Evolutionary conservation across 2,113 vertebrate species (phyloP).

Genomic region (Heterotilapia buettikoferi): DNA sequence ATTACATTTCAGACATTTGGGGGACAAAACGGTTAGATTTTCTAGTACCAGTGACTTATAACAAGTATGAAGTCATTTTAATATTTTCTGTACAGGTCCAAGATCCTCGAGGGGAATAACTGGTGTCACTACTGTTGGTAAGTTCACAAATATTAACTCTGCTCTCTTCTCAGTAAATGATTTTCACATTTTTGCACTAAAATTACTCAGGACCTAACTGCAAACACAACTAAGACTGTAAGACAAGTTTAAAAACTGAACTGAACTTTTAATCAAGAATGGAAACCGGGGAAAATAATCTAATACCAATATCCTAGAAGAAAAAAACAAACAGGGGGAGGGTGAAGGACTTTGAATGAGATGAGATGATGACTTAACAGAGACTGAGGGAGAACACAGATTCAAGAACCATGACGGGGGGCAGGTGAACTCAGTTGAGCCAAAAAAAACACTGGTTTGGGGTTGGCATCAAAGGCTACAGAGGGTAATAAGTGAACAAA

Average conservation of each 20-base stretch:
- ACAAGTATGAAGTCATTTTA: not conserved
- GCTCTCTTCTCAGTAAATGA: not conserved
- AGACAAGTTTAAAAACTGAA: not conserved
- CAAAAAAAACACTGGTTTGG: not conserved
- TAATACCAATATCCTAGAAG: not conserved
- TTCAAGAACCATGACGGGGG: not conserved
- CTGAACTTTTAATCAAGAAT: not conserved
- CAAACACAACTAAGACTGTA: not conserved
- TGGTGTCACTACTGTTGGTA: not conserved
- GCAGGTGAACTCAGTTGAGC: not conserved
- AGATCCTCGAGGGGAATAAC: not conserved
- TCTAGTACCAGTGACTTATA: accelerated
- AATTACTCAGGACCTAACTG: not conserved
- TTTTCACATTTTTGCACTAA: not conserved
- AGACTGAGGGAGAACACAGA: not conserved
- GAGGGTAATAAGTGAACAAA: not conserved
- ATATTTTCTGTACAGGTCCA: not conserved
- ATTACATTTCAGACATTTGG: not conserved
- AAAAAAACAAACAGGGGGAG: accelerated
- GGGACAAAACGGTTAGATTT: accelerated
- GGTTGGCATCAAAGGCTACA: not conserved
- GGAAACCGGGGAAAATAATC: accelerated
- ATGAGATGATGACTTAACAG: not conserved
- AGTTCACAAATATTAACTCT: not conserved
- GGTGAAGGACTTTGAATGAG: not conserved